Evolutionary conservation across 2,888 invertebrate species (phyloP).

Genomic region (Watsonalla cultraria): DNA sequence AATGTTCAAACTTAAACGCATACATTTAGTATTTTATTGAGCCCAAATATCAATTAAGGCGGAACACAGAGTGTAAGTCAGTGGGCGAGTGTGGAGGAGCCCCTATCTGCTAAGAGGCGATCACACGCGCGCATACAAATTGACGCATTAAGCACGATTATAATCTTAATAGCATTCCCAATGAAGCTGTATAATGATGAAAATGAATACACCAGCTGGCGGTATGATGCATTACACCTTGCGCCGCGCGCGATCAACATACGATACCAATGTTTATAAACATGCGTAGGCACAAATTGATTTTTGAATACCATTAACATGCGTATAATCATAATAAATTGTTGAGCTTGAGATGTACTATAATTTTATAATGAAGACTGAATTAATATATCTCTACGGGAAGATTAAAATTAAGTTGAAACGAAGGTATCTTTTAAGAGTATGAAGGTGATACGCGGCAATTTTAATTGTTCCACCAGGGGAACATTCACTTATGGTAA

Average conservation of each 20-base stretch:
- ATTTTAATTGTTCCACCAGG: no score
- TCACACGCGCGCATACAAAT: slow-evolving; percentile 67
- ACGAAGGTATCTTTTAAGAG: no score
- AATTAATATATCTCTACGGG: no score
- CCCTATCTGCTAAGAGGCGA: slow-evolving; percentile 48
- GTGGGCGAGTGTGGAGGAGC: slow-evolving; percentile 34
- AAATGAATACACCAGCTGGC: slow-evolving; percentile 31
- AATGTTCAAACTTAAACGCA: slow-evolving; percentile 3
- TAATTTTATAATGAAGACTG: no score
- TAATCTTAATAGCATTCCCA: slow-evolving; percentile 54
- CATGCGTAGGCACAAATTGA: neutral
- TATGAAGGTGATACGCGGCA: no score
- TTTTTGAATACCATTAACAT: no score
- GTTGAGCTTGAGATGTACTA: no score
- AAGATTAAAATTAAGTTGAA: no score
- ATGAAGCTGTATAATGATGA: slow-evolving; percentile 53
- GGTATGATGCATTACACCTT: neutral
- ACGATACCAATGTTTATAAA: neutral
- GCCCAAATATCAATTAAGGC: slow-evolving; percentile 4
- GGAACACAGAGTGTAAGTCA: slow-evolving; percentile 18
- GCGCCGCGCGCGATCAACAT: neutral
- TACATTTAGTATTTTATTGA: slow-evolving; percentile 4
- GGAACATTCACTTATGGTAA: no score
- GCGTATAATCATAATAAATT: no score
- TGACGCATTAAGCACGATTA: slow-evolving; percentile 57